These are phyloP conservation scores for Ips typographus DNA, from an alignment of 1,140 invertebrate genomes.

Conservation along the genomic window DNA sequence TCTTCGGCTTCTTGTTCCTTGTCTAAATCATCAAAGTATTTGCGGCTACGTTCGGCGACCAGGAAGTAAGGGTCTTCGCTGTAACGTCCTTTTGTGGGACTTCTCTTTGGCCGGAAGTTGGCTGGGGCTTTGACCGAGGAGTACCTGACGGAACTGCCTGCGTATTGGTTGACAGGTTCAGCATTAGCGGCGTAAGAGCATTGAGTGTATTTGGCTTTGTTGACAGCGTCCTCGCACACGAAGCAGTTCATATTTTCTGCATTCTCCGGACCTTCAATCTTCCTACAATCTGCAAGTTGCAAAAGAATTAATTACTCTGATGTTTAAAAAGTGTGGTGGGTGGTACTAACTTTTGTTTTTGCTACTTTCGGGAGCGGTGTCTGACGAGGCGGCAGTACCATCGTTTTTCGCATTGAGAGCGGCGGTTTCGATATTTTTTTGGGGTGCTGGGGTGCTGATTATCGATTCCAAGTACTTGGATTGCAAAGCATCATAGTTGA, in stretches of 20 bases:
- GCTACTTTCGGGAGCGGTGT: conserved; percentile 38
- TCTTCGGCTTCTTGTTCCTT: conserved; percentile 41
- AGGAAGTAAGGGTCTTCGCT: conserved; percentile 46
- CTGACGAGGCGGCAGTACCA: conserved; percentile 30
- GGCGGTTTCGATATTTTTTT: conserved; percentile 38
- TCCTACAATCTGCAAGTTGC: conserved; percentile 38
- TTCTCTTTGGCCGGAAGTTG: conserved; percentile 43
- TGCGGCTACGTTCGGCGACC: conserved; percentile 41
- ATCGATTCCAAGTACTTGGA: conserved; percentile 38
- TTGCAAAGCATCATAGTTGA: conserved; percentile 26
- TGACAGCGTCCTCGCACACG: conserved; percentile 55
- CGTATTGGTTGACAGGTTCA: conserved; percentile 48
- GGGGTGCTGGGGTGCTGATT: conserved; percentile 36
- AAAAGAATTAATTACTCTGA: background rate
- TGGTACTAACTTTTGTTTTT: conserved; percentile 30
- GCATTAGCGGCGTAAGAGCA: conserved; percentile 53
- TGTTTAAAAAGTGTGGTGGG: background rate
- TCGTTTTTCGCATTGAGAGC: conserved; percentile 14
- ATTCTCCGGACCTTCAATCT: conserved; percentile 40
- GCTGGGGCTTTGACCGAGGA: conserved; percentile 35
- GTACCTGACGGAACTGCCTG: conserved; percentile 46
- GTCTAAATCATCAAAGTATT: conserved; percentile 38
- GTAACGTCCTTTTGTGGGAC: conserved; percentile 32
- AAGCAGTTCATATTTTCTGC: conserved; percentile 55
- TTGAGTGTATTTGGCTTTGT: conserved; percentile 54